These are phyloP conservation scores for Eupeodes luniger DNA, from an alignment of 2,888 invertebrate species.

Conservation along the genomic window DNA sequence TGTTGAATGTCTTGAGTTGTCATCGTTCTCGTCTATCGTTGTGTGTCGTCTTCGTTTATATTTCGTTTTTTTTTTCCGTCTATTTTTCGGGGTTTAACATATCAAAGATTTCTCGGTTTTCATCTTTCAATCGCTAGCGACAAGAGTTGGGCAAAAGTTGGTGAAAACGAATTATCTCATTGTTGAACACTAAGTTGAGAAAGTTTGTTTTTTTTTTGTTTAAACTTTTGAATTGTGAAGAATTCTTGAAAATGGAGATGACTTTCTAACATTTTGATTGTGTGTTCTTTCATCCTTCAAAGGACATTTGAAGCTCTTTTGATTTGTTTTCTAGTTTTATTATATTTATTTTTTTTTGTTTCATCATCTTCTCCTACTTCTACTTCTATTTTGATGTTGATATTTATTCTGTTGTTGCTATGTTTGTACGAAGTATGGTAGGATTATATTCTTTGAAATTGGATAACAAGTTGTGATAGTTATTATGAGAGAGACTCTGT, in stretches of 20 bases:
- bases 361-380: too few species aligned
- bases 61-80: constrained; percentile 2
- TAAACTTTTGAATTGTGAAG: constrained; percentile 9
- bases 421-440: constrained; percentile 1
- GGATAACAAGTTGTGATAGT: constrained; percentile 70
- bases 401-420: not conserved
- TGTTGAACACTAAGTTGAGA: constrained; percentile 60
- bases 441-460: constrained; percentile 46
- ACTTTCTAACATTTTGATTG: constrained; percentile 72
- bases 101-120: constrained; percentile 67
- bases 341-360: not conserved
- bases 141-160: constrained; percentile 17
- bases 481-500: constrained; percentile 29
- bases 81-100: constrained; percentile 66
- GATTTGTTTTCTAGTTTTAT: constrained; percentile 65
- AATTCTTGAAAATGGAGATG: constrained; percentile 31
- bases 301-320: constrained; percentile 59
- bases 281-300: constrained; percentile 60
- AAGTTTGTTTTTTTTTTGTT: constrained; percentile 38
- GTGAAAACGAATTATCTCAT: constrained; percentile 56
- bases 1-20: constrained; percentile 58
- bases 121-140: not conserved
- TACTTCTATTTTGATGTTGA: not conserved
- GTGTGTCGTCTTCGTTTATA: not conserved
- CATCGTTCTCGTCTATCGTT: constrained; percentile 22